phyloP scores from a whole-genome alignment of 2,888 invertebrate species.

The Artemia sinica region DNA sequence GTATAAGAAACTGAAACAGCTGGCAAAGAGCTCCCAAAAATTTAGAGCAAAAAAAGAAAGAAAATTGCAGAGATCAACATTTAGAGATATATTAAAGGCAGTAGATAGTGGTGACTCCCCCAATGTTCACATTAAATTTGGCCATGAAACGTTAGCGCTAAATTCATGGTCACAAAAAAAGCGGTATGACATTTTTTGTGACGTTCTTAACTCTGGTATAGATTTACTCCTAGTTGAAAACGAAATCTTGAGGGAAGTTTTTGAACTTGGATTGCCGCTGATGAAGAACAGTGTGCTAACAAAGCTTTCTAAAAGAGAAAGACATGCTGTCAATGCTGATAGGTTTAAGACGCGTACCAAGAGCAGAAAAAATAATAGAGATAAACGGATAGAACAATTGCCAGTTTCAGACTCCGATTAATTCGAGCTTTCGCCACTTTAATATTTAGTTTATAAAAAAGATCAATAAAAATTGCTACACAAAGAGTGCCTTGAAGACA shows the following conservation, averaged over 20 bases:
- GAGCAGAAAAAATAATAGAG: too few relatives aligned
- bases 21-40: constrained; percentile 87
- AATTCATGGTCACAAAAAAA: constrained; percentile 56
- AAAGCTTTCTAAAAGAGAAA: too few relatives aligned
- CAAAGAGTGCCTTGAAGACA: too few relatives aligned
- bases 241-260: constrained; percentile 59
- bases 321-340: too few relatives aligned
- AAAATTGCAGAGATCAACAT: constrained; percentile 80
- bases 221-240: constrained; percentile 67
- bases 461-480: too few relatives aligned
- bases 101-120: constrained; percentile 57
- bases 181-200: constrained; percentile 62
- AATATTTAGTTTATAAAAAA: too few relatives aligned
- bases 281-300: background rate
- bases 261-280: constrained; percentile 44
- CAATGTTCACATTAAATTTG: constrained; percentile 51
- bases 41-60: constrained; percentile 84
- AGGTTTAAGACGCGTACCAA: too few relatives aligned
- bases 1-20: constrained; percentile 51
- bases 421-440: too few relatives aligned
- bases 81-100: constrained; percentile 73
- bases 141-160: constrained; percentile 49
- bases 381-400: too few relatives aligned
- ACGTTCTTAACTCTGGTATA: constrained; percentile 42
- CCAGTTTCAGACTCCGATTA: too few relatives aligned